Evolutionary conservation across 2,113 vertebrate genomes (phyloP).

Genomic region (Orycteropus afer): DNA sequence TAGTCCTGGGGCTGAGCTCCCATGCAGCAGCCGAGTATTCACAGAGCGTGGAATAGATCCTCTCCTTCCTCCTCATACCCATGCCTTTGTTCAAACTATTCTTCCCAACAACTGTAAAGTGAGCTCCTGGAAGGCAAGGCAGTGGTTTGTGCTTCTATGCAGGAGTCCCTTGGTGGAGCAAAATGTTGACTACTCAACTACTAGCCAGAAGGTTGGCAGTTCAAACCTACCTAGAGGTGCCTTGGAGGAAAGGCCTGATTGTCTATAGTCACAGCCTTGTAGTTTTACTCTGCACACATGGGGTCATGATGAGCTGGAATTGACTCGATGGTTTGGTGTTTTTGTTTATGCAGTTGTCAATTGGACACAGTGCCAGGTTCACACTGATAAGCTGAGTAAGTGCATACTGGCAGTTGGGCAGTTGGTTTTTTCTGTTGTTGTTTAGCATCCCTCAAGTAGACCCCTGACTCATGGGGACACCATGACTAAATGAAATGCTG

Average conservation of each 20-base stretch:
- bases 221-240: not conserved
- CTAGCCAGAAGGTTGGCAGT: not conserved
- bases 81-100: not conserved
- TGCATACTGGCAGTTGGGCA: accelerated
- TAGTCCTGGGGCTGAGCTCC: not conserved
- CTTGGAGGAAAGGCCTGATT: not conserved
- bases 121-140: not conserved
- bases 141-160: accelerated
- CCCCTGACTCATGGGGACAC: not conserved
- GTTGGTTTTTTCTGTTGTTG: not conserved
- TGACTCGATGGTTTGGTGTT: not conserved
- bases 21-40: not conserved
- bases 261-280: not conserved
- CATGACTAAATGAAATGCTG: not conserved
- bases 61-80: accelerated
- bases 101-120: not conserved
- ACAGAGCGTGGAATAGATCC: no score
- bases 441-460: not conserved
- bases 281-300: not conserved
- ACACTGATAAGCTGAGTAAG: not conserved
- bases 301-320: not conserved
- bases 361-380: not conserved
- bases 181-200: not conserved
- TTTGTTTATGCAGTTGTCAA: not conserved
- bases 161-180: not conserved